Evolutionary conservation across 2,113 vertebrate species (phyloP), one percentile per base, ranked within the genome.

Genomic region (Hirundichthys speculiger): DNA sequence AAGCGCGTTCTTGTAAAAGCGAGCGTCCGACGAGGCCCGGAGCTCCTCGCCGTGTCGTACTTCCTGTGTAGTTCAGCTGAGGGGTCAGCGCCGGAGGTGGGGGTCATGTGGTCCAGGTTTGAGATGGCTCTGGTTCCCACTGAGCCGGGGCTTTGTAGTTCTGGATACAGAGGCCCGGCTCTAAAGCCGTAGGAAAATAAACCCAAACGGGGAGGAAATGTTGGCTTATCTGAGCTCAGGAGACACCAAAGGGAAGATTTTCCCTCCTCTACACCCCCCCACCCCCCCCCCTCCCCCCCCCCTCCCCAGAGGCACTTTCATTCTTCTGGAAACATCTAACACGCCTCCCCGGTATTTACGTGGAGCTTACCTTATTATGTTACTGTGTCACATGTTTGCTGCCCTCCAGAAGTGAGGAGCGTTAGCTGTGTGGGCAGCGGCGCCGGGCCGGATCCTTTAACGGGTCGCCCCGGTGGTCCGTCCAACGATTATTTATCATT

Each of bases 141-240:
- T 34, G 30, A 34, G 63, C 77, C 41, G 55, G 75, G 75, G 75
- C 83, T 85, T 82, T 83, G 77, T 69, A 82, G 82, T 64, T 69
- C 73, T 59, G 83, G 85, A 87, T 86, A 66, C 20, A 10, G 73
- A 79, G 80, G 74, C 73, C 85, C 42, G 67, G 24, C 74, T 82
- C 74, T 60, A 79, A 80, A 87, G 78, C 86, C 30, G 53, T 56
- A 82, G 78, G 74, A 84, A 84, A 92, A 91, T 84, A 91, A 92
- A 89, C 80, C 75, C 74, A 81, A 82, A 68, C 63, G 47, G 55
- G 82, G 84, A 82, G 90, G 90, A 91, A 88, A 79, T 84, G 87
- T 92, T 85, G 85, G 87, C 90, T 92, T 91, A 90, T 86, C 79
- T 83, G 69, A 71, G 81, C 88, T 89, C 86, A 86, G 83, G 67